These are phyloP conservation scores for Atopsyche davidsoni DNA, from an alignment of 1,140 invertebrate genomes.

Conservation along the genomic window DNA sequence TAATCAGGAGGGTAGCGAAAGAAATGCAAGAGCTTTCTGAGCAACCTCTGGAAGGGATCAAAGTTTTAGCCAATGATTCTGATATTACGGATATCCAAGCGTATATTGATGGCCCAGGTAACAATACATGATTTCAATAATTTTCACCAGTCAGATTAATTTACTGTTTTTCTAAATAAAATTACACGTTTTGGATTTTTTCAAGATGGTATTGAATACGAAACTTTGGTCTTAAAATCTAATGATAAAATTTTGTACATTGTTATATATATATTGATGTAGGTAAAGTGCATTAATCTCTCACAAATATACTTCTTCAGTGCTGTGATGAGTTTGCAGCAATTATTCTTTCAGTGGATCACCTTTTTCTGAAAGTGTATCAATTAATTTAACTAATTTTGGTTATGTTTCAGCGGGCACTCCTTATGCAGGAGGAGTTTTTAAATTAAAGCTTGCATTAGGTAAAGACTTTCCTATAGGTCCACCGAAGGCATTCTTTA, in stretches of 20 bases:
- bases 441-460: conserved; percentile 84
- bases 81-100: conserved; percentile 91
- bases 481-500: conserved; percentile 91
- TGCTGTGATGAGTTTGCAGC: neutral
- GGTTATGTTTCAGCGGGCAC: conserved; percentile 70
- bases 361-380: conserved; percentile 17
- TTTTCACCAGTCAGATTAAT: too few relatives aligned
- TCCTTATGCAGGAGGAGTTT: conserved; percentile 77
- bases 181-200: neutral
- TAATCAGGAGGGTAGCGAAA: conserved; percentile 75
- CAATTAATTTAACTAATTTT: neutral
- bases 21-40: conserved; percentile 73
- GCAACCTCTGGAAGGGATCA: conserved; percentile 82
- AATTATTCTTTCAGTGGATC: too few relatives aligned
- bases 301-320: neutral
- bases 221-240: neutral
- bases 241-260: neutral
- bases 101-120: conserved; percentile 81
- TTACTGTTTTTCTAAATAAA: conserved; percentile 9
- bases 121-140: neutral
- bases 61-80: conserved; percentile 80
- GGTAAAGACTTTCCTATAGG: conserved; percentile 89
- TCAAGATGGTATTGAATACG: neutral
- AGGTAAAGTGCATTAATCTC: neutral
- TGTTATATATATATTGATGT: conserved; percentile 30